Conservation (phyloP, 2,888 invertebrate genomes). For the Erannis defoliaria region DNA sequence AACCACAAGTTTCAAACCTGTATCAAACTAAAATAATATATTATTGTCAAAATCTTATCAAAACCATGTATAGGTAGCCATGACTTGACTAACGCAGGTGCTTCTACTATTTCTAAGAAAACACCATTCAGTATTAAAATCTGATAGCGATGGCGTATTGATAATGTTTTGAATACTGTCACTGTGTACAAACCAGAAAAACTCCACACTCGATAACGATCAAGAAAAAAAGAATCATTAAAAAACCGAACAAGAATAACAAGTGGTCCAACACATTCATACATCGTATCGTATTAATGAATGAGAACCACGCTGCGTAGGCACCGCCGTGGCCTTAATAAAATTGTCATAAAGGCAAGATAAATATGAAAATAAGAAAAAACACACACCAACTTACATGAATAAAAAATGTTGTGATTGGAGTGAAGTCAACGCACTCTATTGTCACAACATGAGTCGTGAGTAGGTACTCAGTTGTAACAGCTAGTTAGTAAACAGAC, state of each 20-base stretch:
- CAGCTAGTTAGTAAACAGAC: not conserved
- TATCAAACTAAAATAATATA: too few relatives aligned
- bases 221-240: constrained; percentile 16
- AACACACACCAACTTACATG: constrained; percentile 46
- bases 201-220: constrained; percentile 12
- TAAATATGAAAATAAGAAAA: constrained; percentile 66
- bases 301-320: constrained; percentile 69
- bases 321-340: constrained; percentile 71
- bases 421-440: constrained; percentile 62
- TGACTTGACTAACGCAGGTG: not conserved
- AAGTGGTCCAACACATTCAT: constrained; percentile 50
- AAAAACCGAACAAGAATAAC: constrained; percentile 35
- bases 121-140: too few relatives aligned
- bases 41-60: too few relatives aligned
- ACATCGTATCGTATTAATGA: constrained; percentile 69
- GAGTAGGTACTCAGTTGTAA: not conserved
- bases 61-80: too few relatives aligned
- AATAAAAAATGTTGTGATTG: constrained; percentile 50
- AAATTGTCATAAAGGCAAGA: constrained; percentile 78
- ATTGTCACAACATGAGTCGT: constrained; percentile 50
- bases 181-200: constrained; percentile 9
- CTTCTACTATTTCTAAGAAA: not conserved
- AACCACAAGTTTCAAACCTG: too few relatives aligned
- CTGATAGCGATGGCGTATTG: not conserved
- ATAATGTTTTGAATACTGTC: constrained; percentile 2